Conservation (phyloP, 2,888 invertebrate species). For the Chloroclysta siterata region DNA sequence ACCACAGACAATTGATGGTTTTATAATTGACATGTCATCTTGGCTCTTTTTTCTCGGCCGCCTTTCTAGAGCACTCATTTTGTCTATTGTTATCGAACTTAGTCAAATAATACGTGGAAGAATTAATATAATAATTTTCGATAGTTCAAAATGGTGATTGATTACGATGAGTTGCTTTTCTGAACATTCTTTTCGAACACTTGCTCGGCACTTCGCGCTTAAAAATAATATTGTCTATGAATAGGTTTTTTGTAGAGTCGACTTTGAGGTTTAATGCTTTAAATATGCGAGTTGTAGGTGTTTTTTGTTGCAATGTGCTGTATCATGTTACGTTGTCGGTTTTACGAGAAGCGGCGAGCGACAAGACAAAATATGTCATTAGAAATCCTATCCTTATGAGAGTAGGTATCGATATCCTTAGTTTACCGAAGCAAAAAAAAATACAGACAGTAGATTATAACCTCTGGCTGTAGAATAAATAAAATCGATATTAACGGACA, state of each 20-base stretch:
- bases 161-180: constrained; percentile 76
- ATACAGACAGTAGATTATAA: too few relatives aligned
- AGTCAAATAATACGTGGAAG: constrained; percentile 78
- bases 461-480: too few relatives aligned
- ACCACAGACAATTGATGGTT: constrained; percentile 69
- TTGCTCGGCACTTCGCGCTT: constrained; percentile 35
- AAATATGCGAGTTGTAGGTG: constrained; percentile 26
- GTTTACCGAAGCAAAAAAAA: too few relatives aligned
- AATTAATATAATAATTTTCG: constrained; percentile 82
- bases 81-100: constrained; percentile 72
- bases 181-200: constrained; percentile 27
- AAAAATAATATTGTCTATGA: constrained; percentile 40
- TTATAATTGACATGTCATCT: constrained; percentile 82
- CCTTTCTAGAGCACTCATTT: constrained; percentile 70
- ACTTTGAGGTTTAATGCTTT: constrained; percentile 41
- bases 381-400: neutral
- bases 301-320: constrained; percentile 22
- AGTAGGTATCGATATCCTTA: too few relatives aligned
- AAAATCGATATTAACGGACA: too few relatives aligned
- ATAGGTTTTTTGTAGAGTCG: constrained; percentile 39
- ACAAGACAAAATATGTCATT: neutral
- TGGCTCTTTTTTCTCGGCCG: constrained; percentile 4
- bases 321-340: constrained; percentile 20
- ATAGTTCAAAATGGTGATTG: constrained; percentile 80
- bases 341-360: neutral